A percentile compares a stretch with the other conserved stretches of the same genome.
Conservation (phyloP, 2,113 vertebrate species). For the Halichoerus grypus region DNA sequence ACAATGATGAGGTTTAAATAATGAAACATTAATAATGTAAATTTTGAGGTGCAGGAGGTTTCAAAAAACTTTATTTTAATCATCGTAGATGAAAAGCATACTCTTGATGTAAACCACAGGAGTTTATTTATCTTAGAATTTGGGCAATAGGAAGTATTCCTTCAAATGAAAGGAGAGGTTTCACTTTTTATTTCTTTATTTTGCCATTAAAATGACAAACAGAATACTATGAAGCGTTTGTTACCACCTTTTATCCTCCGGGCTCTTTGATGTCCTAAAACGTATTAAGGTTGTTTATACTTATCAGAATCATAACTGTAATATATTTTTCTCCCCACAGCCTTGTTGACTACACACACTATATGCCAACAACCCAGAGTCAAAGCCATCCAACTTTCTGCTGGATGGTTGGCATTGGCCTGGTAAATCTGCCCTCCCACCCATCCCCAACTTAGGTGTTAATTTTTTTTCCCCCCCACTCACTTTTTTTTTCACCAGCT, state of each 20-base stretch:
- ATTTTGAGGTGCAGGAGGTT: neutral
- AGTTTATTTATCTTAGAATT: conserved; percentile 23
- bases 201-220: conserved; percentile 52
- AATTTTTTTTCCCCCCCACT: neutral
- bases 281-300: neutral
- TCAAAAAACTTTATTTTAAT: conserved; percentile 56
- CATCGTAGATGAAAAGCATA: neutral
- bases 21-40: neutral
- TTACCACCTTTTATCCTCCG: conserved; percentile 4
- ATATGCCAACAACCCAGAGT: neutral
- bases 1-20: neutral
- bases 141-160: neutral
- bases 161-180: conserved; percentile 24
- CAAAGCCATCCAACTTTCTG: neutral
- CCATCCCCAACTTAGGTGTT: neutral
- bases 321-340: neutral
- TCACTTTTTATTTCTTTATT: neutral
- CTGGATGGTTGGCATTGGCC: neutral
- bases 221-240: neutral
- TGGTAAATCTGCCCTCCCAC: neutral
- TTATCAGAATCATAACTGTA: neutral
- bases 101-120: neutral
- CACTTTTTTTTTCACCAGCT: neutral
- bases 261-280: neutral
- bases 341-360: neutral